Conservation (phyloP, 2,113 vertebrate species). For the Takifugu bimaculatus region DNA sequence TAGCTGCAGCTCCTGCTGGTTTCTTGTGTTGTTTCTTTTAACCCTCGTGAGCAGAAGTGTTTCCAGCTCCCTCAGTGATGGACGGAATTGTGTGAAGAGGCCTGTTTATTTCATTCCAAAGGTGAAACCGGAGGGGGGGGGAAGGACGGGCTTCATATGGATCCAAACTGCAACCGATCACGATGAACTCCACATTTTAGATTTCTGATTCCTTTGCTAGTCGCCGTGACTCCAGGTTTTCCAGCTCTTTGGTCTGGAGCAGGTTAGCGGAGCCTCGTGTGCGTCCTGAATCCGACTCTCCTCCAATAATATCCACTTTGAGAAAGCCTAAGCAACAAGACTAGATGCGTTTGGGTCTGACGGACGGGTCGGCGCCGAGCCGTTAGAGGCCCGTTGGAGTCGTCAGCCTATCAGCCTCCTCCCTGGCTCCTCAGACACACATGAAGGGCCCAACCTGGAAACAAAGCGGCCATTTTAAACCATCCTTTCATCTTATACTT, state of each 20-base stretch:
- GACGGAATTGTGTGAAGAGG: conserved; percentile 35
- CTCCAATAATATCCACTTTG: too few species aligned
- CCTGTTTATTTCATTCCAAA: conserved; percentile 38
- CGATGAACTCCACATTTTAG: too few species aligned
- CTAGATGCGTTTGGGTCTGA: not conserved
- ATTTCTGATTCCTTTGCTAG: too few species aligned
- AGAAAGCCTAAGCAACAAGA: too few species aligned
- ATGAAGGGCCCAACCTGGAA: conserved; percentile 2
- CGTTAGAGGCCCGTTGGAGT: conserved; percentile 7
- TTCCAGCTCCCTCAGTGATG: conserved; percentile 55
- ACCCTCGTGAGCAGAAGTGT: conserved; percentile 28
- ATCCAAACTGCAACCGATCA: too few species aligned
- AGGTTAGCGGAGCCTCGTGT: too few species aligned
- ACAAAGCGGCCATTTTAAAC: conserved; percentile 26
- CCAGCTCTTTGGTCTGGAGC: too few species aligned
- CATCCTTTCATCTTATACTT: conserved; percentile 33
- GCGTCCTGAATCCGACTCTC: too few species aligned
- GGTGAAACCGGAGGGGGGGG: conserved; percentile 7
- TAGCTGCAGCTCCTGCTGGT: conserved; percentile 14
- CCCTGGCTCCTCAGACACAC: conserved; percentile 7
- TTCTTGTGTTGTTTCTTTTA: not conserved
- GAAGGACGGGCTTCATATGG: not conserved
- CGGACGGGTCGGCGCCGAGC: not conserved
- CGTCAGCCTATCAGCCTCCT: not conserved
- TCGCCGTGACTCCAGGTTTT: too few species aligned